These are phyloP conservation scores for human DNA, from an alignment of 2,113 vertebrate genomes.

Conservation along the genomic window GRCh38 chr4:148365501-148366000, in stretches of 20 bases:
- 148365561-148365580: conserved; percentile 54
- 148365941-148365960: not conserved
- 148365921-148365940: not conserved
- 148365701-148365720: conserved; percentile 24
- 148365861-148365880: not conserved
- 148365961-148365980: not conserved
- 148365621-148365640: conserved; percentile 5
- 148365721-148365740: not conserved
- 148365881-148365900: not conserved
- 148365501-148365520: not conserved
- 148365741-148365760: not conserved
- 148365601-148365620: not conserved
- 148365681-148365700: conserved; percentile 14
- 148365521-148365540: not conserved
- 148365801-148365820: not conserved
- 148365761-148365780: not conserved
- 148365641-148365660: not conserved
- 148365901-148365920: not conserved
- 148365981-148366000: not conserved
- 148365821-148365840: conserved; percentile 29
- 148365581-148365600: conserved; percentile 2
- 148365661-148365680: not conserved
- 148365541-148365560: not conserved
- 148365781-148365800: not conserved
- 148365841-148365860: not conserved